These are phyloP conservation scores for Falco rusticolus DNA, from an alignment of 2,797 vertebrate genomes.

Conservation along the genomic window DNA sequence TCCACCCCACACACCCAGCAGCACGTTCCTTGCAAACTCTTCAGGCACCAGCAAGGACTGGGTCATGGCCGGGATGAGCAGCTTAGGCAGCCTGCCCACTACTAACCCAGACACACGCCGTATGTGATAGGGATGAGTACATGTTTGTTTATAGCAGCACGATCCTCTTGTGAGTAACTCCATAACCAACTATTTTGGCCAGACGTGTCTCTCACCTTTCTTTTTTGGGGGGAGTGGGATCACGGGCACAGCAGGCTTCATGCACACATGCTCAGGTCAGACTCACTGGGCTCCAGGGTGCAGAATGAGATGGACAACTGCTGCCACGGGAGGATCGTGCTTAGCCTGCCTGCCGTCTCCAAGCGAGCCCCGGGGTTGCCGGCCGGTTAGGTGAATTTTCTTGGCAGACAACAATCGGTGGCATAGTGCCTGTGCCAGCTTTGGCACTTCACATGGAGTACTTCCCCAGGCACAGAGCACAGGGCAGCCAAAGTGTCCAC, in stretches of 20 bases:
- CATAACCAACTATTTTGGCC: background rate
- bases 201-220: accelerated
- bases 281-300: background rate
- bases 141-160: background rate
- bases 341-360: background rate
- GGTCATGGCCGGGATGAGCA: background rate
- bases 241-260: accelerated
- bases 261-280: background rate
- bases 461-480: background rate
- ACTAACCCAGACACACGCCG: accelerated
- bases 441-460: background rate
- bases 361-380: accelerated
- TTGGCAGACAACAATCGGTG: background rate
- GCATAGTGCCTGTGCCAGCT: accelerated
- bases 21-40: accelerated
- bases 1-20: background rate
- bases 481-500: accelerated
- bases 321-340: accelerated
- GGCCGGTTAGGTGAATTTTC: background rate
- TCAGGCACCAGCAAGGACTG: background rate
- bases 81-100: background rate
- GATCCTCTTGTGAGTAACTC: background rate
- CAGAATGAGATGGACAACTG: background rate
- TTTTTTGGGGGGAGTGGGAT: accelerated
- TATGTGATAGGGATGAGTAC: background rate